phyloP scores from a whole-genome alignment of 1,140 invertebrate species.

The Bombus turneri region DNA sequence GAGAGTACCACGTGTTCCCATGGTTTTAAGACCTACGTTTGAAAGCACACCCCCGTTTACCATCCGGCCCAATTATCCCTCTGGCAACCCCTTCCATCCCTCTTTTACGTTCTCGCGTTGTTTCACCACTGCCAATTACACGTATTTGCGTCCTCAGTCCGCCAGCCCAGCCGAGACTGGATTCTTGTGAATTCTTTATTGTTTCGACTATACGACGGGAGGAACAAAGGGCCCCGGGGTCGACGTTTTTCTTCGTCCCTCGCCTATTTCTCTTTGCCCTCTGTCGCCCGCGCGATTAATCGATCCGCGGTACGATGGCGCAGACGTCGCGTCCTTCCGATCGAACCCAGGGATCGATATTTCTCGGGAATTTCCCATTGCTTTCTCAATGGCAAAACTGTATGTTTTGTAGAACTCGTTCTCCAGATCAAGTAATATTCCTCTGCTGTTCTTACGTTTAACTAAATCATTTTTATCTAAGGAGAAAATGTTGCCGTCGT shows the following conservation, averaged over 20 bases:
- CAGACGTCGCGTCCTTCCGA: not conserved
- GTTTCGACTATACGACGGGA: conserved; percentile 35
- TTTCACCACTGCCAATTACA: conserved; percentile 57
- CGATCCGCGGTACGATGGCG: conserved; percentile 8
- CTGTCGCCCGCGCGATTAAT: conserved; percentile 23
- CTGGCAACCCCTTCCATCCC: conserved; percentile 52
- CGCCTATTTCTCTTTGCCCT: not conserved
- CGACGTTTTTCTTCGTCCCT: conserved; percentile 32
- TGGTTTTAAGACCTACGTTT: conserved; percentile 65
- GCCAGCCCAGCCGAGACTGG: conserved; percentile 42
- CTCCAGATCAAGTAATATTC: not conserved
- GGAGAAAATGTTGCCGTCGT: not conserved
- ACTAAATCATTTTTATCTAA: not conserved
- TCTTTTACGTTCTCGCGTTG: conserved; percentile 44
- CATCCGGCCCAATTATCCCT: conserved; percentile 70
- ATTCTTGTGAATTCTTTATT: conserved; percentile 57
- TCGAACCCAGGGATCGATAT: not conserved
- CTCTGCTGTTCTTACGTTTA: too few relatives aligned
- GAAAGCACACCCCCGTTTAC: conserved; percentile 60
- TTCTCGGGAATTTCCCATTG: not conserved
- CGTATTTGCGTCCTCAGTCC: conserved; percentile 56
- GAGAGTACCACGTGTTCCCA: conserved; percentile 58
- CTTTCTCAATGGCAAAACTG: not conserved
- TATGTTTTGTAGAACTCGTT: too few relatives aligned
- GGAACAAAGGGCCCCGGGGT: conserved; percentile 31